Percentiles rank a stretch among this genome's conserved stretches.
Evolutionary conservation across 2,888 invertebrate genomes (phyloP).

Genomic region (Caenorhabditis sinica): DNA sequence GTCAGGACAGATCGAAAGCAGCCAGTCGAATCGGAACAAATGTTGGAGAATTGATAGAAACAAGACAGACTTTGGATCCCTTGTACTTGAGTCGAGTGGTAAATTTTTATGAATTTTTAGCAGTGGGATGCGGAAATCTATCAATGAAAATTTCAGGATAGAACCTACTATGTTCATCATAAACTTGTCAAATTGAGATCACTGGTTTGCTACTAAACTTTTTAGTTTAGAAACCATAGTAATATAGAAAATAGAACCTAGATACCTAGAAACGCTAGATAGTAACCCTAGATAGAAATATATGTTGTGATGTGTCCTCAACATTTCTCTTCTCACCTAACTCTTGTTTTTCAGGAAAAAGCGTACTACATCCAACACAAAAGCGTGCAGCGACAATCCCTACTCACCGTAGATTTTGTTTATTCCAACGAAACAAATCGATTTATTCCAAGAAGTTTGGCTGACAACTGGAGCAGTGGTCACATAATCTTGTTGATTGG

Average conservation of each 20-base stretch:
- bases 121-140: neutral
- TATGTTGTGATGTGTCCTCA: neutral
- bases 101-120: neutral
- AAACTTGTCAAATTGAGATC: conserved; percentile 29
- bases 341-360: conserved; percentile 71
- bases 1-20: conserved; percentile 60
- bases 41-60: conserved; percentile 62
- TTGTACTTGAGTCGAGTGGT: conserved; percentile 60
- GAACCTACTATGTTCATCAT: conserved; percentile 52
- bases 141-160: conserved; percentile 40
- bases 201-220: conserved; percentile 30
- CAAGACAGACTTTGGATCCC: conserved; percentile 51
- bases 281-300: neutral
- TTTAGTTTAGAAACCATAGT: neutral
- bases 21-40: conserved; percentile 60
- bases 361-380: conserved; percentile 66
- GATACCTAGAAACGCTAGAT: no score
- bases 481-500: conserved; percentile 74
- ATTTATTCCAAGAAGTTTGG: conserved; percentile 64
- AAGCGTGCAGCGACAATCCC: conserved; percentile 54
- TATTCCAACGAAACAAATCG: conserved; percentile 54
- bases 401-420: conserved; percentile 67
- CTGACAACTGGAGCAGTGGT: conserved; percentile 74
- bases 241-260: neutral
- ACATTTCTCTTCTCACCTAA: no score